Evolutionary conservation across 2,113 vertebrate species (phyloP).

Genomic region (Phalacrocorax carbo): DNA sequence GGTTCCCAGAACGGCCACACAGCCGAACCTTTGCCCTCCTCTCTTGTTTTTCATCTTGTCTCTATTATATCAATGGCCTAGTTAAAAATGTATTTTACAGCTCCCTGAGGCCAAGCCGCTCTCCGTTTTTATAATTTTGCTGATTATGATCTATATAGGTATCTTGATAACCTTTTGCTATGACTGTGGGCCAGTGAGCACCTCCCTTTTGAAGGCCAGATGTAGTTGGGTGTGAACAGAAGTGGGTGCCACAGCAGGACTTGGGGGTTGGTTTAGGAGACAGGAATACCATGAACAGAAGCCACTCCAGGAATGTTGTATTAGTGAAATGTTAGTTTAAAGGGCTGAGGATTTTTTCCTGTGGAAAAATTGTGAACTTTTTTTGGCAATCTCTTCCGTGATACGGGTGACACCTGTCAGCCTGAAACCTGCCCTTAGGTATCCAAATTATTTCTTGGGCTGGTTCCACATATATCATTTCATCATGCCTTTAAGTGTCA

Average conservation of each 20-base stretch:
- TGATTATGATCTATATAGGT: background rate
- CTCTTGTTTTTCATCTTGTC: constrained; percentile 41
- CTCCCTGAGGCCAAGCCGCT: background rate
- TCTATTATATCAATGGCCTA: constrained; percentile 25
- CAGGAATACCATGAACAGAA: background rate
- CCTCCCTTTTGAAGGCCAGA: background rate
- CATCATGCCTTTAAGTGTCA: background rate
- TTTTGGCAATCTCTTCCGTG: background rate
- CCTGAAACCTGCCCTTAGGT: background rate
- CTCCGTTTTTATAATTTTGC: background rate
- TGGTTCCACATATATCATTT: background rate
- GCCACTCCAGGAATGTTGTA: background rate
- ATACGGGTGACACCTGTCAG: background rate
- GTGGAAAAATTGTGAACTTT: background rate
- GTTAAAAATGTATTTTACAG: constrained; percentile 19
- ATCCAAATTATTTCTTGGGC: background rate
- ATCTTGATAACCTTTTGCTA: background rate
- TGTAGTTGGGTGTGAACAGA: background rate
- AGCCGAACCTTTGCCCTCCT: background rate
- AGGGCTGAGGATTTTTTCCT: background rate
- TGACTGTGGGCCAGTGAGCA: background rate
- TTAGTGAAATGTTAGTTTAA: background rate
- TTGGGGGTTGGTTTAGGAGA: background rate
- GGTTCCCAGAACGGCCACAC: constrained; percentile 30
- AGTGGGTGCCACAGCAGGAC: background rate